Conservation (phyloP, 92 coral and sea anemone species). For the Phenganax subtilis region DNA sequence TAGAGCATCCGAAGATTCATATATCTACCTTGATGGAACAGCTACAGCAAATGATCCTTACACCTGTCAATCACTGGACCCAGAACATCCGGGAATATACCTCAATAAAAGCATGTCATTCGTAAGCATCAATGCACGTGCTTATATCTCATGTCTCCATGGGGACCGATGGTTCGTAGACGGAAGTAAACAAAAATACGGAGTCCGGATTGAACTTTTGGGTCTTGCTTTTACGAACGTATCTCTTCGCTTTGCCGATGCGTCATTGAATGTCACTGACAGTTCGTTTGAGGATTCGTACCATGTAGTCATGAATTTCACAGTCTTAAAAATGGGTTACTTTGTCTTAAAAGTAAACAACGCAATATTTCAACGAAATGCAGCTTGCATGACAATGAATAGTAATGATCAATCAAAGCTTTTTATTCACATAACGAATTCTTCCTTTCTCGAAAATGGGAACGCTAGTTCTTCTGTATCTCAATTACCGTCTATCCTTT, state of each 20-base stretch:
- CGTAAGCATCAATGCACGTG: constrained; percentile 12
- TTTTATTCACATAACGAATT: too few relatives aligned
- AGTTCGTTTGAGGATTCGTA: constrained; percentile 24
- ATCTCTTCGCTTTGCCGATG: constrained; percentile 43
- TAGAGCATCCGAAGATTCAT: too few relatives aligned
- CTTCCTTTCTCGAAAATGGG: too few relatives aligned
- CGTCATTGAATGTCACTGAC: constrained; percentile 11
- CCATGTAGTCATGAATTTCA: too few relatives aligned
- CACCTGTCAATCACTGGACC: too few relatives aligned
- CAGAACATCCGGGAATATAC: constrained; percentile 35
- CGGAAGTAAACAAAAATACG: constrained; percentile 6
- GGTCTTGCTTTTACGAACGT: constrained; percentile 37
- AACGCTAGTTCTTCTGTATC: background rate
- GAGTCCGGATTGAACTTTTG: constrained; percentile 17
- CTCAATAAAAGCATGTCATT: constrained; percentile 27
- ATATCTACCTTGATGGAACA: too few relatives aligned
- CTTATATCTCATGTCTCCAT: too few relatives aligned
- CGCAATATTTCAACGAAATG: too few relatives aligned
- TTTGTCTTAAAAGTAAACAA: constrained; percentile 3
- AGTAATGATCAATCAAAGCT: too few relatives aligned
- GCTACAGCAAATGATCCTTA: too few relatives aligned
- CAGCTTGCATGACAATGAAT: constrained; percentile 32
- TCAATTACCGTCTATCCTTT: background rate
- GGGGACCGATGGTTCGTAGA: constrained; percentile 32
- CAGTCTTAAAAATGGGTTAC: constrained; percentile 1